Conservation (phyloP, 2,113 vertebrate genomes). For the Bungarus multicinctus region DNA sequence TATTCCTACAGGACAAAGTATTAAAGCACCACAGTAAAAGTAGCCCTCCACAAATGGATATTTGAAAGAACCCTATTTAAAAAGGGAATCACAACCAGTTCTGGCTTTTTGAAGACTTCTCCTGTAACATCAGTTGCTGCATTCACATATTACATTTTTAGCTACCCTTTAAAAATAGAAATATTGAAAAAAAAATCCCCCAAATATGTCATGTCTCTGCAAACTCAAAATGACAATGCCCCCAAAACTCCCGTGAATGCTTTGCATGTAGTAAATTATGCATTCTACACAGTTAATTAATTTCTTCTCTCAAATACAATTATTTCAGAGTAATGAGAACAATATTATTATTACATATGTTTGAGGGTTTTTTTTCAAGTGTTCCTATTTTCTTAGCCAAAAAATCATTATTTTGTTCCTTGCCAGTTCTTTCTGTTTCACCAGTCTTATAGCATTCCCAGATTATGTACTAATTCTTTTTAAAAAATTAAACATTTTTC, state of each 20-base stretch:
- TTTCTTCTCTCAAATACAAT: conserved; percentile 21
- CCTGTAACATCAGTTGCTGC: not conserved
- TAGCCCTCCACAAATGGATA: not conserved
- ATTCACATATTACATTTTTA: not conserved
- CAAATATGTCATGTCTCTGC: not conserved
- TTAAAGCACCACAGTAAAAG: not conserved
- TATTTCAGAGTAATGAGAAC: conserved; percentile 18
- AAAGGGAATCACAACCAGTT: not conserved
- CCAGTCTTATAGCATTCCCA: not conserved
- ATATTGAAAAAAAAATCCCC: not conserved
- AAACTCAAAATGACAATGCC: not conserved
- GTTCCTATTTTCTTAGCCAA: not conserved
- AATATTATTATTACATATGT: not conserved
- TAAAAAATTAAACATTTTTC: conserved; percentile 2
- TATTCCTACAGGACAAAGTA: not conserved
- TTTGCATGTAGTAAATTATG: conserved; percentile 1
- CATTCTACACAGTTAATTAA: conserved; percentile 17
- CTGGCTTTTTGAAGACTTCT: not conserved
- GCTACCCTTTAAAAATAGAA: not conserved
- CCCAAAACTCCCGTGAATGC: not conserved
- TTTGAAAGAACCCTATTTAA: not conserved
- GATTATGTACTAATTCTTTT: conserved; percentile 32
- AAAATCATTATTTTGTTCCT: not conserved
- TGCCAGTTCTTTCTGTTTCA: not conserved
- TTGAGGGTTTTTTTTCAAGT: not conserved